Evolutionary conservation across 2,797 vertebrate genomes (phyloP).

Genomic region (Karalla daura): DNA sequence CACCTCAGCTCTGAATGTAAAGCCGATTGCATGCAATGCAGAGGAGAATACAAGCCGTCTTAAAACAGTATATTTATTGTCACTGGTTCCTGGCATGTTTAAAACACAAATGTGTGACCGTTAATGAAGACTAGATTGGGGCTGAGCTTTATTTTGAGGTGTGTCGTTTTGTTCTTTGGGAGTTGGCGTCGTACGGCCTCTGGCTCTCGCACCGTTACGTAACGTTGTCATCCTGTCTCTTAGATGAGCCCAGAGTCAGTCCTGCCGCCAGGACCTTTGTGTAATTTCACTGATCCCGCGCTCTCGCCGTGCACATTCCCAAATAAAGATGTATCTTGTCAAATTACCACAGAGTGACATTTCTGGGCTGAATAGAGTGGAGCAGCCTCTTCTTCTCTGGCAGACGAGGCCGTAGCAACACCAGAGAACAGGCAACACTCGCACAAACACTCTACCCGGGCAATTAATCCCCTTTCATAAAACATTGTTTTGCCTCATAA

Average conservation of each 20-base stretch:
- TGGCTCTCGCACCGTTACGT: no score
- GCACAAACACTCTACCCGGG: neutral
- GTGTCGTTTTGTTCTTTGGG: neutral
- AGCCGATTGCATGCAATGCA: no score
- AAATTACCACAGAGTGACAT: neutral
- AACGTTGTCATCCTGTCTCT: neutral
- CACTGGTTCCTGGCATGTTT: no score
- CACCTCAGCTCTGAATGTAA: neutral
- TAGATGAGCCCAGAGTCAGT: neutral
- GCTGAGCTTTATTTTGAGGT: neutral
- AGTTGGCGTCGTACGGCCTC: no score
- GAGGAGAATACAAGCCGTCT: no score
- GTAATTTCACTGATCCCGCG: neutral
- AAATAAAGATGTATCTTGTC: neutral
- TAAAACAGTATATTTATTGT: no score
- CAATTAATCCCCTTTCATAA: slow-evolving; percentile 5
- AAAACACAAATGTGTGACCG: neutral
- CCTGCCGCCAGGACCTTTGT: neutral
- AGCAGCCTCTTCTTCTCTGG: neutral
- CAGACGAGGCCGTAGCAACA: neutral
- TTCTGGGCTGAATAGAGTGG: neutral
- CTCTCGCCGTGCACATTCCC: neutral
- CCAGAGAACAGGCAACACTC: neutral
- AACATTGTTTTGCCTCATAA: slow-evolving; percentile 24
- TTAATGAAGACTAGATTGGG: neutral